phyloP scores from a whole-genome alignment of 2,888 invertebrate genomes.

The Thyatira batis region DNA sequence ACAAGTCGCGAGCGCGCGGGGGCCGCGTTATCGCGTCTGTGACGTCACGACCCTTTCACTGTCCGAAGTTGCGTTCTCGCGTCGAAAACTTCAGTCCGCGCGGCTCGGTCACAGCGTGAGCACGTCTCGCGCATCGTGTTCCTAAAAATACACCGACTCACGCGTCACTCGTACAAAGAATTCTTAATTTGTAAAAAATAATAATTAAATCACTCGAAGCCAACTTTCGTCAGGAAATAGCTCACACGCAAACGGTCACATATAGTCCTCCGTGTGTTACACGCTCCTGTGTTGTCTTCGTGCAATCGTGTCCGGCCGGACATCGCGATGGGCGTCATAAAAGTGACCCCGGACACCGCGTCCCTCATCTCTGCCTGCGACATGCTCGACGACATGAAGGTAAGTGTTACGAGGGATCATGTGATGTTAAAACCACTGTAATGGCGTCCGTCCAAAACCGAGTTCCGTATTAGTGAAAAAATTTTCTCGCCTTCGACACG shows the following conservation, averaged over 20 bases:
- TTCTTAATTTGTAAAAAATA: conserved; percentile 35
- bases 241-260: conserved; percentile 63
- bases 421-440: conserved; percentile 39
- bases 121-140: conserved; percentile 69
- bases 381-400: conserved; percentile 79
- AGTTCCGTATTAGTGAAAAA: conserved; percentile 54
- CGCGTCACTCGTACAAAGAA: conserved; percentile 56
- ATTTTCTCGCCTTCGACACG: conserved; percentile 41
- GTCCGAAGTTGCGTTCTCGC: conserved; percentile 59
- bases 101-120: conserved; percentile 79
- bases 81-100: conserved; percentile 66
- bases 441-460: conserved; percentile 51
- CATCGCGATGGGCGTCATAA: conserved; percentile 71
- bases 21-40: conserved; percentile 75
- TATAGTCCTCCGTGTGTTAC: conserved; percentile 61
- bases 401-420: conserved; percentile 52
- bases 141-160: conserved; percentile 59
- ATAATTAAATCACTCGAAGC: conserved; percentile 42
- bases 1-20: conserved; percentile 63
- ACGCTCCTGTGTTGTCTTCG: conserved; percentile 25
- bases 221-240: conserved; percentile 43
- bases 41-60: conserved; percentile 84
- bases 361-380: conserved; percentile 74
- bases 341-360: conserved; percentile 72
- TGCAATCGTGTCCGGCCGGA: conserved; percentile 12